These are phyloP conservation scores for Meandrusa payeni DNA, from an alignment of 2,888 invertebrate species.

Conservation along the genomic window DNA sequence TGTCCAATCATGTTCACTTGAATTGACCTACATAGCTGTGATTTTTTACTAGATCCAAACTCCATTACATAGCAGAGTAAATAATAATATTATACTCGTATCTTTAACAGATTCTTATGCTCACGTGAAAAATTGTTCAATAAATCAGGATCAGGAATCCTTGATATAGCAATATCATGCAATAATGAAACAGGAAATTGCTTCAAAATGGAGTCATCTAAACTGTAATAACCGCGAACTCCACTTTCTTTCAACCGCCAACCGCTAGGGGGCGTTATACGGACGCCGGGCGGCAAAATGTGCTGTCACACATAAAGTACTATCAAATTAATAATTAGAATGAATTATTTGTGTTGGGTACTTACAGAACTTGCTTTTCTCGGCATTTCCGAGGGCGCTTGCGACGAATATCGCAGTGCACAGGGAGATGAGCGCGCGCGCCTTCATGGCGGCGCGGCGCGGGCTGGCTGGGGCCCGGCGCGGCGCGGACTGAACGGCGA, in stretches of 20 bases:
- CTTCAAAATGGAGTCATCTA: constrained; percentile 37
- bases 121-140: no score
- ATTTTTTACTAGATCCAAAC: no score
- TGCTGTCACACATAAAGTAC: background rate
- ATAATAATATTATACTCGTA: no score
- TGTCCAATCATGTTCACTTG: background rate
- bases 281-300: constrained; percentile 25
- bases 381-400: constrained; percentile 55
- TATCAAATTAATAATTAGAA: background rate
- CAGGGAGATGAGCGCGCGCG: constrained; percentile 61
- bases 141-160: no score
- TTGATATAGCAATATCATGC: background rate
- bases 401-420: constrained; percentile 55
- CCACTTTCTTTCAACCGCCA: constrained; percentile 26
- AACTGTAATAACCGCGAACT: constrained; percentile 35
- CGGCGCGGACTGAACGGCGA: constrained; percentile 56
- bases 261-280: constrained; percentile 34
- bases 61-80: no score
- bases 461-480: constrained; percentile 39
- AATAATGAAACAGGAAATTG: constrained; percentile 10
- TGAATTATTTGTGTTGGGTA: constrained; percentile 29
- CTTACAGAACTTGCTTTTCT: constrained; percentile 81
- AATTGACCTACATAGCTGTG: no score
- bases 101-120: no score
- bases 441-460: constrained; percentile 65